Evolutionary conservation across 2,797 vertebrate species (phyloP).

Genomic region (Enoplosus armatus): DNA sequence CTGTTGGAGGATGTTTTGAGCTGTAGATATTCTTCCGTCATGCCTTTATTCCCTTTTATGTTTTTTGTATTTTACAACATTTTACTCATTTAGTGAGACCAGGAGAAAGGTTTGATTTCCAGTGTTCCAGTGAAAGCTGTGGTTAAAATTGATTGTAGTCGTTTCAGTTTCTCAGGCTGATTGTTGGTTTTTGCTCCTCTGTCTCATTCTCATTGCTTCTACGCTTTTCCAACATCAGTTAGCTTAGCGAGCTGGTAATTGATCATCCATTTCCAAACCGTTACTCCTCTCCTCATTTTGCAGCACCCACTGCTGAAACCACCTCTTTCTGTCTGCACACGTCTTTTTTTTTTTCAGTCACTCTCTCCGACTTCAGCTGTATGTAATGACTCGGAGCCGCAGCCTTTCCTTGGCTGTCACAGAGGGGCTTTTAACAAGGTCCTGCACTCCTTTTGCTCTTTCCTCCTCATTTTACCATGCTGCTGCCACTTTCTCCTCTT

Average conservation of each 20-base stretch:
- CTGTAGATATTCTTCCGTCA: not conserved
- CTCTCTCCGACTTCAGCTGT: constrained; percentile 49
- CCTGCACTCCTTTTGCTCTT: constrained; percentile 62
- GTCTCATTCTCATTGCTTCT: not conserved
- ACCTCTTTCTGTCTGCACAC: constrained; percentile 13
- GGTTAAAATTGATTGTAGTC: not conserved
- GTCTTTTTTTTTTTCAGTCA: constrained; percentile 26
- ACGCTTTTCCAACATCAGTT: not conserved
- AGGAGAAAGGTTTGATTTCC: not conserved
- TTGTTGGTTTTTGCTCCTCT: not conserved
- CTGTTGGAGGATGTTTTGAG: not conserved
- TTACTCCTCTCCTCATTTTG: constrained; percentile 27
- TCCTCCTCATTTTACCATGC: constrained; percentile 59
- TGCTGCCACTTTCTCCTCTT: constrained; percentile 45
- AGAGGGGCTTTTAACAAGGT: constrained; percentile 74
- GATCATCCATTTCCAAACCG: constrained; percentile 15
- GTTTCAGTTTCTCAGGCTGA: not conserved
- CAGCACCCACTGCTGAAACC: constrained; percentile 19
- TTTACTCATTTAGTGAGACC: not conserved
- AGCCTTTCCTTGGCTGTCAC: constrained; percentile 72
- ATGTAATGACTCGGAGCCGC: constrained; percentile 70
- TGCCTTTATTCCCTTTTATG: not conserved
- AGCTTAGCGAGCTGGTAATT: not conserved
- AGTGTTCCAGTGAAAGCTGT: not conserved
- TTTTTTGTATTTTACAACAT: not conserved